These are phyloP conservation scores for Palaemon carinicauda DNA, from an alignment of 1,140 invertebrate species.

Conservation along the genomic window DNA sequence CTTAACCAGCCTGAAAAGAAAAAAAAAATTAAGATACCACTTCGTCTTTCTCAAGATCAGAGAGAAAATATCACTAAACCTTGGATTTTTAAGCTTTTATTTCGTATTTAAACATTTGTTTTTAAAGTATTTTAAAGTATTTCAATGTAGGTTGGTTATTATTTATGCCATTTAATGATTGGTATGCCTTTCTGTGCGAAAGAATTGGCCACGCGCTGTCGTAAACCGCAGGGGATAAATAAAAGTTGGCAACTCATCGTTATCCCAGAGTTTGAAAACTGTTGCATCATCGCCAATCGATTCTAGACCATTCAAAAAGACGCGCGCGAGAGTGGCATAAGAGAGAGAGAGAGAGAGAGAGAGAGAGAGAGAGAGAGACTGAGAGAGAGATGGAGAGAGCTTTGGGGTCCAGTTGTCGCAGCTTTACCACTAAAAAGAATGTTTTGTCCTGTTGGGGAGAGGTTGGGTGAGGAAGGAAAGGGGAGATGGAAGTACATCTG, in stretches of 20 bases:
- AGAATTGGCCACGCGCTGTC: too few relatives aligned
- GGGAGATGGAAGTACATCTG: neutral
- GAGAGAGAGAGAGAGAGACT: neutral
- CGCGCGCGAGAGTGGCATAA: neutral
- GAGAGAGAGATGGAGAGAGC: too few relatives aligned
- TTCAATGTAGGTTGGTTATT: too few relatives aligned
- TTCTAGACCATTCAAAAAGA: conserved; percentile 13
- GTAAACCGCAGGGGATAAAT: too few relatives aligned
- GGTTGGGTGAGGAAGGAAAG: neutral
- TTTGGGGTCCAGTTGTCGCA: too few relatives aligned
- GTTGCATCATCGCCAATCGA: conserved; percentile 29
- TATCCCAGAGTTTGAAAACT: neutral
- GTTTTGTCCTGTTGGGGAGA: neutral
- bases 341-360: neutral
- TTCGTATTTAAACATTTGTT: too few relatives aligned
- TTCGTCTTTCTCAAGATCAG: neutral
- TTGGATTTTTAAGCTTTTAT: too few relatives aligned
- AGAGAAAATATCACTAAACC: neutral
- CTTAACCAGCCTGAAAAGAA: neutral
- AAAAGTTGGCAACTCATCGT: too few relatives aligned
- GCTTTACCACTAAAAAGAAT: too few relatives aligned
- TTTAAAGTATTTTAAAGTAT: too few relatives aligned
- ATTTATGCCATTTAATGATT: too few relatives aligned
- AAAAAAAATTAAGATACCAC: neutral
- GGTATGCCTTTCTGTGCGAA: too few relatives aligned